Evolutionary conservation across 2,113 vertebrate species (phyloP).

Genomic region (Scomber colias): DNA sequence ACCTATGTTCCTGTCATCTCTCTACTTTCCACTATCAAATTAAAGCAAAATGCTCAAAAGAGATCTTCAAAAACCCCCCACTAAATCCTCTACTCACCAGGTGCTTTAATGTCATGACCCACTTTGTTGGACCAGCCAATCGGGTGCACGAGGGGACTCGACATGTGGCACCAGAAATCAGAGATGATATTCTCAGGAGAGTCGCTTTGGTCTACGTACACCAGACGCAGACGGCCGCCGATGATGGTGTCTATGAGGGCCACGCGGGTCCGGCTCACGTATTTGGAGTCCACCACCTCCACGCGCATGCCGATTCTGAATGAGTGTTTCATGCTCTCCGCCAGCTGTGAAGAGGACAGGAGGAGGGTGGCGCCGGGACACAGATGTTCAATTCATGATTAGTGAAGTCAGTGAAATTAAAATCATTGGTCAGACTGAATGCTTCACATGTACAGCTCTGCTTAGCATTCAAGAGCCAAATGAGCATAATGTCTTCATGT

Average conservation of each 20-base stretch:
- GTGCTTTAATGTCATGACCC: constrained; percentile 89
- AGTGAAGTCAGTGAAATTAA: neutral
- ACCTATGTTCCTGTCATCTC: no score
- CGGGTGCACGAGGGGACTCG: constrained; percentile 93
- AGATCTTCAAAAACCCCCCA: neutral
- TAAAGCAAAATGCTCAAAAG: no score
- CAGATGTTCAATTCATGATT: neutral
- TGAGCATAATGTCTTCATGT: no score
- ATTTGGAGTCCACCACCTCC: constrained; percentile 93
- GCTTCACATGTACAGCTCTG: neutral
- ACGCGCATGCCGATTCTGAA: constrained; percentile 92
- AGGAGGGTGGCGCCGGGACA: neutral
- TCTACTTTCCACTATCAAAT: no score
- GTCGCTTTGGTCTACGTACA: constrained; percentile 89
- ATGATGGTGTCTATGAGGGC: constrained; percentile 90
- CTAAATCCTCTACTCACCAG: constrained; percentile 73
- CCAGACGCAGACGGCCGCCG: constrained; percentile 91
- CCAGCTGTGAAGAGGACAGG: constrained; percentile 84
- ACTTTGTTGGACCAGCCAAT: constrained; percentile 94
- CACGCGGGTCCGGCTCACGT: constrained; percentile 89
- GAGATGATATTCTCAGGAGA: constrained; percentile 59
- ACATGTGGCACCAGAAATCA: constrained; percentile 97
- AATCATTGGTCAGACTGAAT: neutral
- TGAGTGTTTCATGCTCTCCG: constrained; percentile 89
- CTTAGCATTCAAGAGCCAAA: fast-evolving